These are phyloP conservation scores for Aviceda subcristata DNA, from an alignment of 2,113 vertebrate species.

Conservation along the genomic window DNA sequence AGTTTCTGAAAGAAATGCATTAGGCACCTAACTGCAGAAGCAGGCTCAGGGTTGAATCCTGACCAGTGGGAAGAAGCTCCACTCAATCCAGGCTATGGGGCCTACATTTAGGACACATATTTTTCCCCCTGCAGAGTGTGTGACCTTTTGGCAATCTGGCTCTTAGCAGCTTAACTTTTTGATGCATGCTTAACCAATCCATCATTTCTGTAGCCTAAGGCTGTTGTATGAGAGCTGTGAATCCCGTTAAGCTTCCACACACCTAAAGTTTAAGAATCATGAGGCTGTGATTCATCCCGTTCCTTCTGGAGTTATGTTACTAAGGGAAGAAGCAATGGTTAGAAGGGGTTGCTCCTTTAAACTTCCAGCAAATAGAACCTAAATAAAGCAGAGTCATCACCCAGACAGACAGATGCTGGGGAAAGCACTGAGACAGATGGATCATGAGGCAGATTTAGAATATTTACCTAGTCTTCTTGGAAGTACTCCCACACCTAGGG, in stretches of 20 bases:
- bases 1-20: neutral
- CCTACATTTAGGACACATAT: neutral
- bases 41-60: neutral
- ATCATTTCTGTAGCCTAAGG: conserved; percentile 15
- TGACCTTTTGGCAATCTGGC: conserved; percentile 24
- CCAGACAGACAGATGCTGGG: neutral
- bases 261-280: conserved; percentile 46
- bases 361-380: neutral
- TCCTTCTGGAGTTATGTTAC: neutral
- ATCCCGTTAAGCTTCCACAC: conserved; percentile 24
- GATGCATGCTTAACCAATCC: conserved; percentile 13
- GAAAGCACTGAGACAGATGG: neutral
- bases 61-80: neutral
- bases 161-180: conserved; percentile 27
- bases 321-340: neutral
- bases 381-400: neutral
- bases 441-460: neutral
- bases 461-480: neutral
- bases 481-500: neutral
- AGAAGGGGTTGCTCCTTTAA: neutral
- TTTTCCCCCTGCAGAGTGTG: neutral
- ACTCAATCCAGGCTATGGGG: neutral
- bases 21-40: neutral
- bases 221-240: neutral
- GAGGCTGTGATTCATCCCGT: neutral